Base-by-base conservation (phyloP, 2,888 invertebrate species). In the Zaprionus obscuricornis region DNA sequence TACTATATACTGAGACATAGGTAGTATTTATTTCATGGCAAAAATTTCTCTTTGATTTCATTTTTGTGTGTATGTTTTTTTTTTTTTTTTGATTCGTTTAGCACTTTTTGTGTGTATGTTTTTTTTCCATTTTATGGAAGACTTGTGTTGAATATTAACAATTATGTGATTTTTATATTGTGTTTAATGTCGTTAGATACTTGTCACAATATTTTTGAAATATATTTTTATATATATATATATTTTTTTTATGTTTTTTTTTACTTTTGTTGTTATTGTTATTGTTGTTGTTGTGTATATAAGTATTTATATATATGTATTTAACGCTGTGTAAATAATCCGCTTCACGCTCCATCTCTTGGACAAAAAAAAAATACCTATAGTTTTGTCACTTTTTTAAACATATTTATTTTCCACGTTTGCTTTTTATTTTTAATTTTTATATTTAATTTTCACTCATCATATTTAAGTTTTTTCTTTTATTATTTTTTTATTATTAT, bases 111-210 rank as follows among this genome's bases (percentile, higher is more conserved):
- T n/a, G 17, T 40, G 27, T 27, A 2, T 29, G 17, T 36, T 50
- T 18, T 36, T 50, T 18, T 26, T 67, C 26, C 59, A 58, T 52
- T 71, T 49, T 58, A 68, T 54, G 22, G 50, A 55, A 36, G 43
- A 40, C 77, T 67, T 68, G 71, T 76, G 81, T 47, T 45, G 43
- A 37, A 22, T 49, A 60, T 76, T 42, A 71, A 62, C 56, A 34
- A 36, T 59, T 40, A 46, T 24, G 29, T 33, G 26, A 40, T 54
- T 56, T 70, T 59, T 29, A 62, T 67, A 20, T 51, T 47, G 46
- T 64, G 39, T 51, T 68, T 58, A 58, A 52, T 64, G 45, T 22
- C 22, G 3, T 42, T 59, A 5, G 14, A 31, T 24, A 39, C 16
- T 47, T 63, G 45, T 45, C 46, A 63, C 52, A 33, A n/a, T 37